Base-by-base conservation (phyloP, 2,797 vertebrate genomes). In the Microctenopoma steveboyesi region DNA sequence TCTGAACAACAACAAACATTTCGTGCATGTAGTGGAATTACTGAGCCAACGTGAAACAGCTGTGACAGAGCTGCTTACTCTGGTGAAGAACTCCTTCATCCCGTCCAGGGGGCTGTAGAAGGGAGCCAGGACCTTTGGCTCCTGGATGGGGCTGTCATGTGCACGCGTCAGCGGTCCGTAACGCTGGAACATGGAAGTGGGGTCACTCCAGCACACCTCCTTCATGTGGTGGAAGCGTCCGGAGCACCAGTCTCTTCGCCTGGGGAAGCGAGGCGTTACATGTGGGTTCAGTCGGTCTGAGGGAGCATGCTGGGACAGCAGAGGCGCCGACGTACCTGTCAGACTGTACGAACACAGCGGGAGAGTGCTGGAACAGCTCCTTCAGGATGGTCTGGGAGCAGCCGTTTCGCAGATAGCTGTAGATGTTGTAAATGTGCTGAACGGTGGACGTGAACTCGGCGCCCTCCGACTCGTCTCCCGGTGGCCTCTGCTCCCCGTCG, bases 161-260 rank as follows among this genome's bases (percentile, higher is more conserved):
- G 39, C 45, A 0, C 81, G 76, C 14, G 73, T 87, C 62, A 90
- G 71, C 1, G 5, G 28, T 50, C 33, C 91, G 74, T 95, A 95
- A 47, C 93, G 90, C 39, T 58, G 64, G 63, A 95, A 95, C 93
- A 95, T 91, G 0, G 0, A 16, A 0, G 93, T 95, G 0, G 92
- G 74, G 65, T 95, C 94, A 1, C 60, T 76, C 94, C 94, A 95
- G 83, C 93, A 95, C 65, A 95, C 93, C 7, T 95, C 93, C 64
- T 93, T 95, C 70, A 94, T 85, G 70, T 93, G 90, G 88, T 93
- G 93, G 85, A 95, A 95, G 30, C 49, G 79, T 8, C 94, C 94
- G 0, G 69, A 88, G 52, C 87, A 89, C 89, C 91, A 90, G 0
- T 79, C 86, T 8, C 51, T 46, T 1, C 27, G 71, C 69, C 88